Conservation (phyloP, 1,140 invertebrate genomes). For the Ctenoplectra terminalis region DNA sequence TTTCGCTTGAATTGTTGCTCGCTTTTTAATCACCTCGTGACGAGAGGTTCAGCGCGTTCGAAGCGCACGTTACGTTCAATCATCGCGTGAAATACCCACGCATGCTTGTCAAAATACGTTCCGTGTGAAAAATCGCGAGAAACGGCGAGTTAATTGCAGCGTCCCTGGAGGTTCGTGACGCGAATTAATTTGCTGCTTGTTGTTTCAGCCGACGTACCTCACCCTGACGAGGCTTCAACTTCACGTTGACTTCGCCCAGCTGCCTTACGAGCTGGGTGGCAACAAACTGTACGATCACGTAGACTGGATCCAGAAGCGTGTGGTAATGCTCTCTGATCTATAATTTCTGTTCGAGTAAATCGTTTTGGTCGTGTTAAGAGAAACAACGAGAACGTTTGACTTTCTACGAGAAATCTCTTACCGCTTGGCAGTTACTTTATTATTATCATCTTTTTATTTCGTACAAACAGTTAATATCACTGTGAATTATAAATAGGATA, state of each 20-base stretch:
- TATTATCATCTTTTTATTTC: background rate
- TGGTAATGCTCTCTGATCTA: slow-evolving; percentile 72
- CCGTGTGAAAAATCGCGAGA: background rate
- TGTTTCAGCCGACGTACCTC: slow-evolving; percentile 86
- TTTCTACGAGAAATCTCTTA: too few species aligned
- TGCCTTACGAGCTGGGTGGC: slow-evolving; percentile 92
- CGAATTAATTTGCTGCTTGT: slow-evolving; percentile 22
- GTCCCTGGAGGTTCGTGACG: background rate
- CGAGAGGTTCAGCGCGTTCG: background rate
- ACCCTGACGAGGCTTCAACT: slow-evolving; percentile 87
- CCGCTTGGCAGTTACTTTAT: too few species aligned
- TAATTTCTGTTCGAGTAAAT: background rate
- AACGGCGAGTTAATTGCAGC: slow-evolving; percentile 5
- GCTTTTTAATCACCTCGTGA: background rate
- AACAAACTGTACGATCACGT: slow-evolving; percentile 90
- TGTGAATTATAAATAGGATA: background rate
- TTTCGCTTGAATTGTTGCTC: background rate
- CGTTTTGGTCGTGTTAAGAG: background rate
- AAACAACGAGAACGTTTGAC: background rate
- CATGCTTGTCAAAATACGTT: background rate
- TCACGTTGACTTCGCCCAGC: slow-evolving; percentile 87
- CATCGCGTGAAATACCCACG: background rate
- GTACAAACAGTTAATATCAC: too few species aligned
- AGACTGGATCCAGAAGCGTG: slow-evolving; percentile 92
- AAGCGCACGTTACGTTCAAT: background rate